Evolutionary conservation across 2,888 invertebrate genomes (phyloP).

Genomic region (Orthonychiurus folsomi): DNA sequence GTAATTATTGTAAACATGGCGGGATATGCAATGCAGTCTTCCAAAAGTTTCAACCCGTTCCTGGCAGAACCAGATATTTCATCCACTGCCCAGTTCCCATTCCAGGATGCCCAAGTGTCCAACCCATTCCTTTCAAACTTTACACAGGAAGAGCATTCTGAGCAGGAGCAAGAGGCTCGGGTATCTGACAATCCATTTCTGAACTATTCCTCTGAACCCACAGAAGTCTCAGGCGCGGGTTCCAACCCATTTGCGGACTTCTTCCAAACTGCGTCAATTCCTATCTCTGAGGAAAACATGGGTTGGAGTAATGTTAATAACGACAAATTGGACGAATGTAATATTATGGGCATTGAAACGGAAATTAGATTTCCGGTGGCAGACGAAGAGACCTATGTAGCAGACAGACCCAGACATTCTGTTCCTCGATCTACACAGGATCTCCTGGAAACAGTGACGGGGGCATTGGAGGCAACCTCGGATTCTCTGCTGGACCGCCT

Average conservation of each 20-base stretch:
- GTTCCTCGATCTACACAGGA: slow-evolving; percentile 63
- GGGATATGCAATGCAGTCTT: slow-evolving; percentile 19
- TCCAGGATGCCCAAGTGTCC: slow-evolving; percentile 14
- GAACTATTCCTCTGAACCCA: slow-evolving; percentile 16
- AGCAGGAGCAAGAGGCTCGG: slow-evolving; percentile 6
- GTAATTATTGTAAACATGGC: slow-evolving; percentile 17
- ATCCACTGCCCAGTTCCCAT: slow-evolving; percentile 40
- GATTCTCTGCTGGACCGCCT: slow-evolving; percentile 71
- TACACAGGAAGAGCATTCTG: slow-evolving; percentile 9
- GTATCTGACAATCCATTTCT: slow-evolving; percentile 19
- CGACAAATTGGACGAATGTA: no score
- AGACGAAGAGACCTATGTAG: not conserved
- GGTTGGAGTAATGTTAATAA: not conserved
- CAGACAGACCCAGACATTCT: not conserved
- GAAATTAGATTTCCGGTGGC: not conserved
- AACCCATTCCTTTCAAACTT: slow-evolving; percentile 34
- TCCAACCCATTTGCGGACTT: slow-evolving; percentile 34
- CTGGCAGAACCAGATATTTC: slow-evolving; percentile 47
- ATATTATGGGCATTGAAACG: no score
- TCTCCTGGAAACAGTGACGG: slow-evolving; percentile 73
- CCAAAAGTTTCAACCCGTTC: slow-evolving; percentile 52
- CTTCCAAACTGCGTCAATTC: no score
- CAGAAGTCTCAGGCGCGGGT: slow-evolving; percentile 20
- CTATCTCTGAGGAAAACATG: no score
- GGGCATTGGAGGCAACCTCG: slow-evolving; percentile 79